Percentiles rank a stretch among this genome's conserved stretches.
These are phyloP conservation scores for Rhyacophila brunnea DNA, from an alignment of 1,140 invertebrate species.

Conservation along the genomic window DNA sequence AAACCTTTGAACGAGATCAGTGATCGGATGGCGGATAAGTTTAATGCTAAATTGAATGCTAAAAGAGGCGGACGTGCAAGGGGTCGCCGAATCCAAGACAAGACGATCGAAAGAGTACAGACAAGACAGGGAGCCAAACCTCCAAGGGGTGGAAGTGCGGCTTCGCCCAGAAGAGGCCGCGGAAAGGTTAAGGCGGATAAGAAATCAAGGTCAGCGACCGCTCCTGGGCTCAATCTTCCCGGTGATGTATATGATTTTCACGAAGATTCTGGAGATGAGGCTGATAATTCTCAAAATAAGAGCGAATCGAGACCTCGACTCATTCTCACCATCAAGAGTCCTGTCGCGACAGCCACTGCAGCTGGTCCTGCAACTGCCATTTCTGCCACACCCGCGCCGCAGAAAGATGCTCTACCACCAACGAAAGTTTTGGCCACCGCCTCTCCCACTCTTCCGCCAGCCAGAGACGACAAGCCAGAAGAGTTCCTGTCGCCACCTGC, in stretches of 20 bases:
- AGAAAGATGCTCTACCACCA: slow-evolving; percentile 26
- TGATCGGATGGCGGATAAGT: slow-evolving; percentile 24
- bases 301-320: slow-evolving; percentile 65
- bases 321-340: slow-evolving; percentile 78
- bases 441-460: slow-evolving; percentile 39
- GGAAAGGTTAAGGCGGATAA: slow-evolving; percentile 55
- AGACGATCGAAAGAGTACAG: slow-evolving; percentile 48
- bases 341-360: slow-evolving; percentile 45
- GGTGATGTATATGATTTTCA: slow-evolving; percentile 82
- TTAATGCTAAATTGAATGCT: slow-evolving; percentile 34
- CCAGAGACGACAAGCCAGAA: slow-evolving; percentile 61
- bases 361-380: slow-evolving; percentile 41
- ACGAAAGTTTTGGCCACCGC: slow-evolving; percentile 10
- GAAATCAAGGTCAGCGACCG: slow-evolving; percentile 56
- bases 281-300: slow-evolving; percentile 46
- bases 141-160: slow-evolving; percentile 47
- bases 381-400: slow-evolving; percentile 8
- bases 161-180: slow-evolving; percentile 49
- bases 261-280: slow-evolving; percentile 77
- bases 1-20: slow-evolving; percentile 19
- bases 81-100: slow-evolving; percentile 54
- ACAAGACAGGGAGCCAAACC: slow-evolving; percentile 58
- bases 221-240: slow-evolving; percentile 49
- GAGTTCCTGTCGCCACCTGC: slow-evolving; percentile 60
- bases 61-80: slow-evolving; percentile 56